phyloP scores from a whole-genome alignment of 1,140 invertebrate species.

The Steinernema feltiae region DNA sequence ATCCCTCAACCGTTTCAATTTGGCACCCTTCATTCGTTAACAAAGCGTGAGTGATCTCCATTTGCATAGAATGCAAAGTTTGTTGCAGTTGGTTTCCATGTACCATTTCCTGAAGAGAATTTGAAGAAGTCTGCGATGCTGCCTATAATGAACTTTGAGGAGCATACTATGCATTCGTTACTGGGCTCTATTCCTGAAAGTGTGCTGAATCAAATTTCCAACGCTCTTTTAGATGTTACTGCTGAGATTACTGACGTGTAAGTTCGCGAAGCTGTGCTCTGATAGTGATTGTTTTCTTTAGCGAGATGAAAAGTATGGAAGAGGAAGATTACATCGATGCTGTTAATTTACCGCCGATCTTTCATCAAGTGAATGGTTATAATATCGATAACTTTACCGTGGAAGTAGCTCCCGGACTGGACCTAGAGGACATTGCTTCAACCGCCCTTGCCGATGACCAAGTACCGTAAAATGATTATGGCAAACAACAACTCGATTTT shows the following conservation, averaged over 20 bases:
- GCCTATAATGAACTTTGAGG: not conserved
- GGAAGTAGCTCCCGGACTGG: not conserved
- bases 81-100: constrained; percentile 17
- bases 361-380: not conserved
- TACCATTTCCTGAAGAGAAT: not conserved
- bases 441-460: constrained; percentile 1
- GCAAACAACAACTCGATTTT: not conserved
- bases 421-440: not conserved
- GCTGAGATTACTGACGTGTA: not conserved
- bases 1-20: constrained; percentile 44
- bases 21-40: constrained; percentile 31
- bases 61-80: constrained; percentile 18
- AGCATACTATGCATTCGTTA: not conserved
- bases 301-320: not conserved
- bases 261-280: not conserved
- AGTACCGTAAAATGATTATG: not conserved
- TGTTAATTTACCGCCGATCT: not conserved
- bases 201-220: not conserved
- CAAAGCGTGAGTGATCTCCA: not conserved
- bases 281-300: not conserved
- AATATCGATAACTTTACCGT: not conserved
- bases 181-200: not conserved
- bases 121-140: constrained; percentile 6
- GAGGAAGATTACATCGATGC: not conserved
- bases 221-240: not conserved